These are phyloP conservation scores for Sialia sialis DNA, from an alignment of 2,113 vertebrate genomes.

Conservation along the genomic window DNA sequence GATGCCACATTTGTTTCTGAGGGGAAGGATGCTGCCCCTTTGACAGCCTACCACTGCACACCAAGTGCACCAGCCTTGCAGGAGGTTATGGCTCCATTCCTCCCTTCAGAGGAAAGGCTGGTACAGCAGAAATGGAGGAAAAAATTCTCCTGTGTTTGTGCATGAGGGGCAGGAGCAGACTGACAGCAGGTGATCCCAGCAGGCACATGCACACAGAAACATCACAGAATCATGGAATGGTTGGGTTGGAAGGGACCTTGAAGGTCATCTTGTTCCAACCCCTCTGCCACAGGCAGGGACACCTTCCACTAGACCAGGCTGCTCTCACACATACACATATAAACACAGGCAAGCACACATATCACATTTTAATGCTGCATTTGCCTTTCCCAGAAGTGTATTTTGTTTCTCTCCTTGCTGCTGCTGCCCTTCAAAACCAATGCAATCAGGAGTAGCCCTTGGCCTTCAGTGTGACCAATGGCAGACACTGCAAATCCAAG, in stretches of 20 bases:
- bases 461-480: not conserved
- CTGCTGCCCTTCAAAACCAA: not conserved
- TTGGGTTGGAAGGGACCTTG: not conserved
- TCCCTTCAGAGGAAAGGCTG: not conserved
- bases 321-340: not conserved
- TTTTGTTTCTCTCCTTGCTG: not conserved
- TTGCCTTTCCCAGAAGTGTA: not conserved
- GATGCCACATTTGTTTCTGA: not conserved
- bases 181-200: not conserved
- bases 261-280: accelerated
- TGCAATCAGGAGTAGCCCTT: not conserved
- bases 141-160: not conserved
- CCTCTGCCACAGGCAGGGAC: not conserved
- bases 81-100: not conserved
- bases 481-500: not conserved
- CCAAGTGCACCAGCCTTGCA: not conserved
- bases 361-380: not conserved
- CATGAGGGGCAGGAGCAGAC: accelerated
- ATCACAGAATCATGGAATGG: not conserved
- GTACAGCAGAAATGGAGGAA: not conserved
- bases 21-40: not conserved
- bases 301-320: not conserved
- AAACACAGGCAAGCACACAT: not conserved
- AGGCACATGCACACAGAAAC: accelerated
- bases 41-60: not conserved